Evolutionary conservation across 2,797 vertebrate species (phyloP), one percentile per base, ranked within the genome.

Genomic region (Platalea minor): DNA sequence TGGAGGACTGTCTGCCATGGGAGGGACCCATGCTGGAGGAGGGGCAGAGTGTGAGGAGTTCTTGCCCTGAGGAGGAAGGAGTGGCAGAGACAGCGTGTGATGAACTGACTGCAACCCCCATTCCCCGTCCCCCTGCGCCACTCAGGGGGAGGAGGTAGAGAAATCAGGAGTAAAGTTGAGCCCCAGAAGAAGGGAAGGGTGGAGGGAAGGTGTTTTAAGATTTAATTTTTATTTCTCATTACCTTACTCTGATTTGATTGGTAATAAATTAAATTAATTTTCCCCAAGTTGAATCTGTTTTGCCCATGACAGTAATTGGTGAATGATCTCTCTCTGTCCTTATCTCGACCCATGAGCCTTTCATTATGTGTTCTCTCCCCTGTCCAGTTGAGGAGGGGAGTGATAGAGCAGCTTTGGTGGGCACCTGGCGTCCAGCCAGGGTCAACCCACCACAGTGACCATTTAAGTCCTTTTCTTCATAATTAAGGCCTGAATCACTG

Each of bases 401-500:
- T 17, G n/a, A 17, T 25, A 17, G 57, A 37, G 10, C 4, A 0
- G 57, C n/a, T 60, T 59, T 60, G 24, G 57, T 26, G n/a, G 57
- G 57, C 24, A 6, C n/a, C 57, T 37, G 57, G 24, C 24, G 1
- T 37, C 57, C 57, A 60, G 57, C n/a, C n/a, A 60, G 35, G 57
- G n/a, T 60, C 57, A 60, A 18, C 59, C 59, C 59, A 60, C 35
- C 59, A 37, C 59, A 73, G 37, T 54, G 80, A 53, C 31, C 48
- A 89, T 41, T 90, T 25, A 78, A 65, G 46, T 23, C 37, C 60
- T 93, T 85, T 82, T 43, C 67, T 69, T 79, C 29, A 51, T 46
- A 81, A 95, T 85, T 91, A 85, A 84, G 81, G 70, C n/a, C 17
- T 31, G 51, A 90, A 84, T 63, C 89, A 74, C 65, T 85, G 85